phyloP scores from a whole-genome alignment of 2,888 invertebrate species.

The Acronicta aceris region DNA sequence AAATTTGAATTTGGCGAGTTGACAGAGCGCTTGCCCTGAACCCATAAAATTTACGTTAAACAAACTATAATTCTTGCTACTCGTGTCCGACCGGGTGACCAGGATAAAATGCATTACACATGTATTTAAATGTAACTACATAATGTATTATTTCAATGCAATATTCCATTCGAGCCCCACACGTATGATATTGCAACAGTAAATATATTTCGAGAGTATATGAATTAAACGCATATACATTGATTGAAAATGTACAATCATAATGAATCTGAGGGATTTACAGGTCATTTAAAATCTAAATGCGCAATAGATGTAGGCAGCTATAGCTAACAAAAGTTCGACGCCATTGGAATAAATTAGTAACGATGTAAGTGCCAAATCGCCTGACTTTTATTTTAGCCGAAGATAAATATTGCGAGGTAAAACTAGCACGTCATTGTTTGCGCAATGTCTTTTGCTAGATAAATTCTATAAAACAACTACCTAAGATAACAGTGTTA shows the following conservation, averaged over 20 bases:
- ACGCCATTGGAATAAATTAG: slow-evolving; percentile 9
- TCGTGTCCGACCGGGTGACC: too few species aligned
- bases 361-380: slow-evolving; percentile 56
- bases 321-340: background rate
- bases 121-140: too few species aligned
- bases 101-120: too few species aligned
- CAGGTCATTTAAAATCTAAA: background rate
- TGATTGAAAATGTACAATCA: background rate
- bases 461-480: slow-evolving; percentile 11
- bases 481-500: slow-evolving; percentile 1
- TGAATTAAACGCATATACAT: background rate
- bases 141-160: background rate
- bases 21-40: too few species aligned
- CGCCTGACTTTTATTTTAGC: slow-evolving; percentile 32
- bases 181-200: background rate
- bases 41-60: too few species aligned
- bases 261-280: background rate
- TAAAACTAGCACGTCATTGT: slow-evolving; percentile 37
- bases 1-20: too few species aligned
- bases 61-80: too few species aligned
- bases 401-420: slow-evolving; percentile 16
- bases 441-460: slow-evolving; percentile 30
- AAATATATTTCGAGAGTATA: background rate
- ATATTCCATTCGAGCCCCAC: background rate
- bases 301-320: slow-evolving; percentile 3